phyloP scores from a whole-genome alignment of 1,140 invertebrate genomes.

The Hesperophylax magnus region DNA sequence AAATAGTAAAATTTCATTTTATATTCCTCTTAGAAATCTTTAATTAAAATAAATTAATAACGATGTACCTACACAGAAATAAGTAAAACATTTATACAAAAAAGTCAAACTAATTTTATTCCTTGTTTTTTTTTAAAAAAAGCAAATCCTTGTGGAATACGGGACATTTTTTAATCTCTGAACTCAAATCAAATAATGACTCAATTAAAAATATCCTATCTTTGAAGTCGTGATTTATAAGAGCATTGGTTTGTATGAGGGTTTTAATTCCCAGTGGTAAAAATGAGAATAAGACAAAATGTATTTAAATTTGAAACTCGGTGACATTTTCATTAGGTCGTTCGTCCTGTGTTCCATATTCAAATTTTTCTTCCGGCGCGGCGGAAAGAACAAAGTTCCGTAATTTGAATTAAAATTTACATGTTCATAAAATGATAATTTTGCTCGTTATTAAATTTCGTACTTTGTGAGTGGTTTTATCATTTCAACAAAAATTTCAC shows the following conservation, averaged over 20 bases:
- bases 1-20: no score
- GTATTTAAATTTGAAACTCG: constrained; percentile 1
- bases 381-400: background rate
- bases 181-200: background rate
- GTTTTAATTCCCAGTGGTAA: background rate
- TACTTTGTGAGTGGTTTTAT: background rate
- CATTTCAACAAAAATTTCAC: no score
- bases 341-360: background rate
- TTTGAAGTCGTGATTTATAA: no score
- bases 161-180: background rate
- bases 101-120: no score
- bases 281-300: background rate
- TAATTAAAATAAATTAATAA: no score
- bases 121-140: no score
- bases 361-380: background rate
- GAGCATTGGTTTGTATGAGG: background rate
- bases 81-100: no score
- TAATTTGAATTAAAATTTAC: constrained; percentile 21
- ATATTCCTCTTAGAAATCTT: no score
- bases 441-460: background rate
- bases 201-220: no score
- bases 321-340: background rate
- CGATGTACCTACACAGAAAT: no score
- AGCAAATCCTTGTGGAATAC: no score
- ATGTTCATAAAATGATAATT: background rate